Percentiles rank a stretch among this genome's conserved stretches.
These are phyloP conservation scores for Actenoides lindsayi DNA, from an alignment of 2,113 vertebrate genomes.

Conservation along the genomic window DNA sequence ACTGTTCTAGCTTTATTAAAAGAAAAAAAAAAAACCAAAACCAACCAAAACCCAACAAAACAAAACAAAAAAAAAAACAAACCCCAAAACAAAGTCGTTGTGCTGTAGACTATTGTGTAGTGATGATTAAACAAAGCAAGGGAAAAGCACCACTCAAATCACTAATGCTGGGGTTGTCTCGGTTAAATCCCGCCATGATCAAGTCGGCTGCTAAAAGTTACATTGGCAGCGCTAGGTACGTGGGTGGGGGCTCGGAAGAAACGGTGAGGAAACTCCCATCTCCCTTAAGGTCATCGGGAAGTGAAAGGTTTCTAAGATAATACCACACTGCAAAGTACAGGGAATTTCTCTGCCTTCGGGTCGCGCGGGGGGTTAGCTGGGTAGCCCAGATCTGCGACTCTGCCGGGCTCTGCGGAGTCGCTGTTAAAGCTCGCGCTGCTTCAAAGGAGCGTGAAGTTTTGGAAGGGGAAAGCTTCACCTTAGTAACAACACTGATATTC, in stretches of 20 bases:
- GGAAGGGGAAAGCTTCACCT: conserved; percentile 4
- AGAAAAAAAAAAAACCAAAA: conserved; percentile 47
- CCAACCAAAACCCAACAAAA: not conserved
- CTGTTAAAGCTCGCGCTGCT: conserved; percentile 13
- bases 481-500: conserved; percentile 18
- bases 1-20: conserved; percentile 83
- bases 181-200: conserved; percentile 55
- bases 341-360: conserved; percentile 4
- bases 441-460: not conserved
- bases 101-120: conserved; percentile 82
- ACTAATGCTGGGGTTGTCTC: conserved; percentile 54
- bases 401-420: conserved; percentile 43
- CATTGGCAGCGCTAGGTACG: conserved; percentile 30
- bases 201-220: conserved; percentile 33
- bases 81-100: conserved; percentile 53
- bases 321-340: conserved; percentile 27
- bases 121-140: conserved; percentile 82
- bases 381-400: conserved; percentile 58
- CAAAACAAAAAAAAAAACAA: not conserved
- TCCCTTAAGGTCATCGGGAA: not conserved
- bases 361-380: not conserved
- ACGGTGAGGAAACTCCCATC: conserved; percentile 34
- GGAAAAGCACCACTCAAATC: conserved; percentile 81
- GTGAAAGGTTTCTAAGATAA: conserved; percentile 29
- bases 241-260: conserved; percentile 12